Base-by-base conservation (phyloP, 2,113 vertebrate genomes). In the Abramis brama region DNA sequence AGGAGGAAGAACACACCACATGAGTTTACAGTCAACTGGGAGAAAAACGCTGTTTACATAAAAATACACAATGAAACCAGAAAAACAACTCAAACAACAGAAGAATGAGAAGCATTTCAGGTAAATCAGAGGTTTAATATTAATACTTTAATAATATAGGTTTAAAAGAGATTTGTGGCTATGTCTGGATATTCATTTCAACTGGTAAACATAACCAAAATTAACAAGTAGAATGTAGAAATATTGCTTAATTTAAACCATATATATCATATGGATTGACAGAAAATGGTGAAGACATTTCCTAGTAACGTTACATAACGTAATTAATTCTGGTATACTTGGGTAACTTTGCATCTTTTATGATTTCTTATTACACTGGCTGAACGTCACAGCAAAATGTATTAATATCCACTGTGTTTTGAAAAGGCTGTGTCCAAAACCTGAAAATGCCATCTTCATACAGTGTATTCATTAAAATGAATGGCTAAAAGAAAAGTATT, bases 11-110 rank as follows among this genome's bases (percentile, higher is more conserved):
- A 23, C 5, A 60, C 59, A 12, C 15, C 64, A 52, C 9, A 52
- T 0, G 82, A 73, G 50, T 74, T 74, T 73, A 83, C 33, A 12
- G 50, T 47, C 33, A 27, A 4, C 13, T 8, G 3, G 19, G 3
- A 4, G 3, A 3, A 19, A 27, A 85, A 23, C 52, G 19, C 93
- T 93, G 93, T 93, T 87, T 25, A 94, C 92, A 85, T 90, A 79
- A 33, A 93, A 87, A 33, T 92, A 87, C 30, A 85, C 78, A 9
- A 91, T 91, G 88, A 10, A 9, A 0, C 62, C 83, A 11, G 71
- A 86, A 27, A 6, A 87, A 0, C 77, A 27, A 23, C 82, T 55
- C 55, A 78, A 85, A 82, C 82, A 30, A 79, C 82, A 39, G 17
- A 91, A 85, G 12, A n/a, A 66, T 3, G 88, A 84, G 47, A 87